Evolutionary conservation across 2,797 vertebrate genomes (phyloP).

Genomic region (Mormyrops boulengeri): DNA sequence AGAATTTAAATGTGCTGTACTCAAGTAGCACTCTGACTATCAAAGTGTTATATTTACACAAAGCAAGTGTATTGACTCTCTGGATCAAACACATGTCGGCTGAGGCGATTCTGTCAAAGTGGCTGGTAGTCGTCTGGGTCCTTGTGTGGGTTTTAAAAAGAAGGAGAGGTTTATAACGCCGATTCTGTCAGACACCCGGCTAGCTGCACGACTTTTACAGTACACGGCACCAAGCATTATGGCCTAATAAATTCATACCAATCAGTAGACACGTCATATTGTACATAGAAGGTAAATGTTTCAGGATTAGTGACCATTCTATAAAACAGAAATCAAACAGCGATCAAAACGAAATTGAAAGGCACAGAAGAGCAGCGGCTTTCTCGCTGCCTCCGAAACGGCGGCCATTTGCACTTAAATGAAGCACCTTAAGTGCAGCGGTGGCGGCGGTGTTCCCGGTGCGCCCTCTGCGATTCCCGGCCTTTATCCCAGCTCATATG

Average conservation of each 20-base stretch:
- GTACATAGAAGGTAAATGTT: conserved; percentile 15
- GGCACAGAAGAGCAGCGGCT: conserved; percentile 51
- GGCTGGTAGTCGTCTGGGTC: not conserved
- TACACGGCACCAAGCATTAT: not conserved
- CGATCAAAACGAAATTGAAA: conserved; percentile 33
- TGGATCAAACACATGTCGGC: conserved; percentile 9
- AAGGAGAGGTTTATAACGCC: not conserved
- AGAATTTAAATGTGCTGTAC: conserved; percentile 20
- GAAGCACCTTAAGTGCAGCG: conserved; percentile 83
- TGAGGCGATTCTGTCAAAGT: not conserved
- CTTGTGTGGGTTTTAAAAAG: not conserved
- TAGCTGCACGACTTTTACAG: not conserved
- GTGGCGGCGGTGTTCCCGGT: conserved; percentile 75
- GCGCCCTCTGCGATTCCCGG: conserved; percentile 86
- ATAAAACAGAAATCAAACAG: conserved; percentile 33
- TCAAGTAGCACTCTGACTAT: conserved; percentile 12
- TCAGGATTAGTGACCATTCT: conserved; percentile 1
- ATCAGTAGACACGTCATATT: not conserved
- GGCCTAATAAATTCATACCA: not conserved
- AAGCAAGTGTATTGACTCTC: not conserved
- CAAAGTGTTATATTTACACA: not conserved
- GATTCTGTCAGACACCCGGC: not conserved
- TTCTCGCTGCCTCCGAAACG: conserved; percentile 52
- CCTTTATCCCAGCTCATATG: conserved; percentile 78
- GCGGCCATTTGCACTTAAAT: conserved; percentile 92